Evolutionary conservation across 2,888 invertebrate genomes (phyloP).

Genomic region (Priocnemis perturbator): DNA sequence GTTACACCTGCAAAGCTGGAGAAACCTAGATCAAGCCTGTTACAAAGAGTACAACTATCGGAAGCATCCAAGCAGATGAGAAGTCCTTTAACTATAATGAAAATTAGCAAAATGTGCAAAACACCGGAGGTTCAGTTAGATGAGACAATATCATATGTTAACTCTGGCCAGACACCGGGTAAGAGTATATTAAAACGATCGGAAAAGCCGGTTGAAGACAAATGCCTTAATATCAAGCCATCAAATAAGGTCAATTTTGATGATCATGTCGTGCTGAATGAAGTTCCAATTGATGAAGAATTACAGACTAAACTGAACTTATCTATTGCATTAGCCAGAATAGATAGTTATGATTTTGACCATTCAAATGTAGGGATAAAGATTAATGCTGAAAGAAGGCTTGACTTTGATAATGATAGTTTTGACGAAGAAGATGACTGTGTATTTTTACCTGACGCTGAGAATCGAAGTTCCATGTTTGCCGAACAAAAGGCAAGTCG

Average conservation of each 20-base stretch:
- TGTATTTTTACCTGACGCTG: not conserved
- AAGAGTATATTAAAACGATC: conserved; percentile 65
- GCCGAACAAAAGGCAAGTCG: not conserved
- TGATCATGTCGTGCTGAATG: conserved; percentile 49
- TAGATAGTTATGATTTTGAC: conserved; percentile 53
- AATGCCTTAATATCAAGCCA: conserved; percentile 41
- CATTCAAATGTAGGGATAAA: not conserved
- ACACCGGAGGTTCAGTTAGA: conserved; percentile 63
- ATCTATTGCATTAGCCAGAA: conserved; percentile 42
- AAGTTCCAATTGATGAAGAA: conserved; percentile 49
- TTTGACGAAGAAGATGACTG: conserved; percentile 19
- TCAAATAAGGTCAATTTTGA: conserved; percentile 66
- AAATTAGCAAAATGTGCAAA: conserved; percentile 62
- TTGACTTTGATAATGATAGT: conserved; percentile 54
- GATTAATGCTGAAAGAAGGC: conserved; percentile 40
- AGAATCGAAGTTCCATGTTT: not conserved
- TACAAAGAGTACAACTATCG: conserved; percentile 45
- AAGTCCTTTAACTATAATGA: conserved; percentile 62
- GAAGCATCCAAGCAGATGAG: conserved; percentile 37
- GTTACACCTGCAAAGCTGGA: conserved; percentile 12
- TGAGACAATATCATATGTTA: conserved; percentile 62
- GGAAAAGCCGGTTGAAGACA: conserved; percentile 31
- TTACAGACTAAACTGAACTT: conserved; percentile 37
- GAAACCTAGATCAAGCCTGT: conserved; percentile 34
- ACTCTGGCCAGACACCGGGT: conserved; percentile 67